Percentiles rank a stretch among this genome's conserved stretches.
Conservation (phyloP, 2,797 vertebrate genomes). For the Tadarida brasiliensis region DNA sequence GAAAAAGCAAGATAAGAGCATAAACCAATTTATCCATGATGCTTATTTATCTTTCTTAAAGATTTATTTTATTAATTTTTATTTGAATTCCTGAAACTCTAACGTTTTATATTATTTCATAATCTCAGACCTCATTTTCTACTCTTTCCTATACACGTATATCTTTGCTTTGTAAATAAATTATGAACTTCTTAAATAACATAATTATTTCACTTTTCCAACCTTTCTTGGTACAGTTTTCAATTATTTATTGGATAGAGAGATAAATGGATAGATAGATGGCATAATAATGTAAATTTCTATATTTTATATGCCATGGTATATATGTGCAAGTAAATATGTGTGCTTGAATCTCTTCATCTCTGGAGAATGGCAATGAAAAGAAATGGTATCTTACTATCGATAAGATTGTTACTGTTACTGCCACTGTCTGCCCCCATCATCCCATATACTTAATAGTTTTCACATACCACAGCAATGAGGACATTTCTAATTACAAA, state of each 20-base stretch:
- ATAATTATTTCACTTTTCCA: not conserved
- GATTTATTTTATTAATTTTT: not conserved
- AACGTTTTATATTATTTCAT: not conserved
- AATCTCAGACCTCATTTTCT: not conserved
- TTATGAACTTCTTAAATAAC: not conserved
- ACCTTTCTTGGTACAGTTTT: not conserved
- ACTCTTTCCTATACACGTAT: not conserved
- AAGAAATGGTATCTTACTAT: not conserved
- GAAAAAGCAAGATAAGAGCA: not conserved
- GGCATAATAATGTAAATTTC: not conserved
- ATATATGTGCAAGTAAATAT: not conserved
- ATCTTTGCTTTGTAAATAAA: not conserved
- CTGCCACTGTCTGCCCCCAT: accelerated
- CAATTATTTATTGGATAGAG: not conserved
- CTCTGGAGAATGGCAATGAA: not conserved
- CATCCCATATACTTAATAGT: not conserved
- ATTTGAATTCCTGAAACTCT: not conserved
- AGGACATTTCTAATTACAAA: not conserved
- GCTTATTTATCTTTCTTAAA: not conserved
- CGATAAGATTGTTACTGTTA: not conserved
- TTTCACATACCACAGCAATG: not conserved
- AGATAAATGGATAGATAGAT: not conserved
- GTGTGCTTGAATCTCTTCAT: not conserved
- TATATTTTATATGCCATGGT: not conserved
- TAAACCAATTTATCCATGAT: not conserved